These are phyloP conservation scores for Hypolimnas misippus DNA, from an alignment of 2,888 invertebrate species.

Conservation along the genomic window DNA sequence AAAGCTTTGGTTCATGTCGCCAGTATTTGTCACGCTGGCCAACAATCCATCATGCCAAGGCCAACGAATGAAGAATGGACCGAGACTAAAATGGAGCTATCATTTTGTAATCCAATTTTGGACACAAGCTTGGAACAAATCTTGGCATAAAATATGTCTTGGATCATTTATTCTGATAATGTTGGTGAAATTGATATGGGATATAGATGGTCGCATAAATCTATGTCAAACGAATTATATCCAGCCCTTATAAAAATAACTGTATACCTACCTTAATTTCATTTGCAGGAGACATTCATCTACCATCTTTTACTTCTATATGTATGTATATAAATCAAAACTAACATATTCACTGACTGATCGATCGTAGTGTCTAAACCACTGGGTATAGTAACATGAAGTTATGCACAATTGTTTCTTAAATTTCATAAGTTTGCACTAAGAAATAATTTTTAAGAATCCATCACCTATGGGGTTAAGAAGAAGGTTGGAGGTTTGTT, in stretches of 20 bases:
- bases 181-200: slow-evolving; percentile 6
- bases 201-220: background rate
- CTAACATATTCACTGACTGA: too few species aligned
- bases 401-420: too few species aligned
- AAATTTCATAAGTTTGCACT: too few species aligned
- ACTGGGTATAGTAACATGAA: too few species aligned
- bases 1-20: slow-evolving; percentile 28
- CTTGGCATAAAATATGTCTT: slow-evolving; percentile 5
- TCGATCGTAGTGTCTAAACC: too few species aligned
- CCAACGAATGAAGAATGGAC: slow-evolving; percentile 17
- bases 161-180: slow-evolving; percentile 5
- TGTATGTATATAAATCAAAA: too few species aligned
- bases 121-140: background rate
- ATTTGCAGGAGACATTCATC: too few species aligned
- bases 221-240: background rate
- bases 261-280: too few species aligned
- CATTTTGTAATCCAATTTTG: slow-evolving; percentile 21
- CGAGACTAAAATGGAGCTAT: slow-evolving; percentile 13
- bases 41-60: slow-evolving; percentile 40
- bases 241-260: background rate
- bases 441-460: too few species aligned
- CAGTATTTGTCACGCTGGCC: slow-evolving; percentile 38
- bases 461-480: too few species aligned
- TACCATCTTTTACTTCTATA: too few species aligned
- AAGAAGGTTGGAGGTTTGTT: too few species aligned